A percentile compares a stretch with the other conserved stretches of the same genome.
Evolutionary conservation across 2,113 vertebrate genomes (phyloP).

Genomic region (Pteronura brasiliensis): DNA sequence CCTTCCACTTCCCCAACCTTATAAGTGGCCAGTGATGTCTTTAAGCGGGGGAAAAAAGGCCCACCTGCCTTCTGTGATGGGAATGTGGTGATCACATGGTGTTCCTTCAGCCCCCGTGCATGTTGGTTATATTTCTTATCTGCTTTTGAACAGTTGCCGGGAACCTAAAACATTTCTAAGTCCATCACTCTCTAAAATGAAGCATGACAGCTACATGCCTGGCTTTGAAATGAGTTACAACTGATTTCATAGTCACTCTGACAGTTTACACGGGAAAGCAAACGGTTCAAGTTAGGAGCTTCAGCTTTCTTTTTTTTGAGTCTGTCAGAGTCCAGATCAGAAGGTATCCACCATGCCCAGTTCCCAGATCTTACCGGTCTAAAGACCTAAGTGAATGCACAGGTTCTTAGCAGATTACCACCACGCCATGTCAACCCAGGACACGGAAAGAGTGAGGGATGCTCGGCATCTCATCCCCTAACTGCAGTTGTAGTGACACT

Average conservation of each 20-base stretch:
- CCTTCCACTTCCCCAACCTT: background rate
- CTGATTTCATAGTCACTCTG: background rate
- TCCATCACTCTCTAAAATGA: constrained; percentile 11
- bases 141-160: background rate
- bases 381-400: background rate
- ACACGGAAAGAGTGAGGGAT: background rate
- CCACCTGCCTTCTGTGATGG: background rate
- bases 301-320: background rate
- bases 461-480: background rate
- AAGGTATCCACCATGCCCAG: background rate
- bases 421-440: background rate
- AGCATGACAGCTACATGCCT: background rate
- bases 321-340: background rate
- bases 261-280: background rate
- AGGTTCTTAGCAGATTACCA: background rate
- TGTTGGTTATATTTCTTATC: background rate
- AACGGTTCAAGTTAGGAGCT: background rate
- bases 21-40: background rate
- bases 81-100: background rate
- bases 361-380: background rate
- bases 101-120: background rate
- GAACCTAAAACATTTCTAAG: background rate
- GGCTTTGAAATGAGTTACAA: background rate
- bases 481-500: background rate
- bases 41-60: background rate